Conservation (phyloP, 2,113 vertebrate genomes). For the Lipotes vexillifer region DNA sequence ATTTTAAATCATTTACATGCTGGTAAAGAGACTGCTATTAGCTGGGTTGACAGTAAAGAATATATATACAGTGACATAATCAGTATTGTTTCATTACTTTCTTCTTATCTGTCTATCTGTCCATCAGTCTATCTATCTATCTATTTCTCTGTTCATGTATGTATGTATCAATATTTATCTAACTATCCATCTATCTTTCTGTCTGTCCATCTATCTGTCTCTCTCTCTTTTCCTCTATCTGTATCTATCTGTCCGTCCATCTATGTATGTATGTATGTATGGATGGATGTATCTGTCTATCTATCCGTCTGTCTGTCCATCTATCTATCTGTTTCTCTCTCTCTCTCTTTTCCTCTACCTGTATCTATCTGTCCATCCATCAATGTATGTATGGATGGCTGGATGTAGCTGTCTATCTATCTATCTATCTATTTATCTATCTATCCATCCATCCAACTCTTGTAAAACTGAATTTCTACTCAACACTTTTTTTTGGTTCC, state of each 20-base stretch:
- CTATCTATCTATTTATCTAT: neutral
- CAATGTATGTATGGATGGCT: accelerated
- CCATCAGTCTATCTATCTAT: neutral
- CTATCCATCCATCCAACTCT: neutral
- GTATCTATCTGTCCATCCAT: neutral
- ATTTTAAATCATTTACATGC: neutral
- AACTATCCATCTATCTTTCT: too few relatives aligned
- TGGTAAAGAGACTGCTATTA: neutral
- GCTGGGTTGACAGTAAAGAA: neutral
- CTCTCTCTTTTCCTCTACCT: too few relatives aligned
- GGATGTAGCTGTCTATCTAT: neutral
- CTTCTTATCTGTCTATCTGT: neutral
- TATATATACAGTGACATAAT: neutral
- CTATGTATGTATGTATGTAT: accelerated
- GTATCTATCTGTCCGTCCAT: neutral
- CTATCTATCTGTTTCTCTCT: too few relatives aligned
- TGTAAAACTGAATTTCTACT: neutral
- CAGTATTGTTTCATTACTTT: neutral
- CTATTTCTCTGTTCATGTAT: neutral
- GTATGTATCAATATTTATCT: neutral
- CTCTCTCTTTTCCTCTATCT: too few relatives aligned
- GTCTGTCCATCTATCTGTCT: neutral
- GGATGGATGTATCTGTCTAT: neutral
- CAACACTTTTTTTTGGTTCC: neutral
- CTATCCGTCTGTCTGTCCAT: neutral